Percentiles rank a stretch among this genome's conserved stretches.
Evolutionary conservation across 2,113 vertebrate species (phyloP).

Genomic region (Falcunculus frontatus): DNA sequence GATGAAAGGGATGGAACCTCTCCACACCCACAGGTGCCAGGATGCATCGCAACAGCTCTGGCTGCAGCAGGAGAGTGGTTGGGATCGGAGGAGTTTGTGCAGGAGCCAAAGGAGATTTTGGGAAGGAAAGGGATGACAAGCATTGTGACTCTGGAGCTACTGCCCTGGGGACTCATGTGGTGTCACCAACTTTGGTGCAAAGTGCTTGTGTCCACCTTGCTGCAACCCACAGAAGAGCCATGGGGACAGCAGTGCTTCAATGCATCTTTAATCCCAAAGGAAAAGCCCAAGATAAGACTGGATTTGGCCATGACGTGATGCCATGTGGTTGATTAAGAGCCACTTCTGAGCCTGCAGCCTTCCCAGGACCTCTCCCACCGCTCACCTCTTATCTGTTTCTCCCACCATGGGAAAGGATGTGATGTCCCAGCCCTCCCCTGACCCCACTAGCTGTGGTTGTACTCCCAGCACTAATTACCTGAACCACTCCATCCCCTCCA

Average conservation of each 20-base stretch:
- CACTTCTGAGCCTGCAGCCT: accelerated
- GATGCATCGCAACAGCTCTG: accelerated
- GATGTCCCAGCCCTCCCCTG: background rate
- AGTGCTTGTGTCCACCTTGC: background rate
- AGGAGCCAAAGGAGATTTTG: background rate
- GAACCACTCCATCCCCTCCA: background rate
- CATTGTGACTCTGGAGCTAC: background rate
- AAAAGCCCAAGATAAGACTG: background rate
- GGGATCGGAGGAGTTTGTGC: no score
- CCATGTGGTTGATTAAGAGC: accelerated
- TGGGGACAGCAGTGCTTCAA: accelerated
- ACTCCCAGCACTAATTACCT: background rate
- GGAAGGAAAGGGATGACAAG: background rate
- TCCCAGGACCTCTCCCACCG: background rate
- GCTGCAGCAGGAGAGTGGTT: background rate
- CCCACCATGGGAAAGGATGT: accelerated
- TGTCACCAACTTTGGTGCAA: background rate
- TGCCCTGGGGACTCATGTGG: background rate
- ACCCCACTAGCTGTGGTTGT: accelerated
- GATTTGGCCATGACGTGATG: accelerated
- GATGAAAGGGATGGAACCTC: background rate
- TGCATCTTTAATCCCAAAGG: accelerated
- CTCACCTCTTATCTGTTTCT: background rate
- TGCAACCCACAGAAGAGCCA: background rate
- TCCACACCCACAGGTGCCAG: accelerated